Conservation (phyloP, 2,888 invertebrate genomes). For the Platynereis dumerilii region DNA sequence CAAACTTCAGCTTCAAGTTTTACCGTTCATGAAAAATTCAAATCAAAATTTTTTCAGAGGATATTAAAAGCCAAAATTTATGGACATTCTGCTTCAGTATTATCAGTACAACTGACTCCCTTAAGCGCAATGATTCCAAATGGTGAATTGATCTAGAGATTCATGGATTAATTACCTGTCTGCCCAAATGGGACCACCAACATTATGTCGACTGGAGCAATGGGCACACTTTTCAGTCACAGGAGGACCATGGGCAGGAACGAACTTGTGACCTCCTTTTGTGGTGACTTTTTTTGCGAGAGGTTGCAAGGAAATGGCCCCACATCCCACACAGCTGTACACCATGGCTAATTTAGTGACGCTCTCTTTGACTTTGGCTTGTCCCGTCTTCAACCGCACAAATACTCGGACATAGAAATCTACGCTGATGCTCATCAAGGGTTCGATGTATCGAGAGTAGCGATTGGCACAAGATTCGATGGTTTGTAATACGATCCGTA, state of each 20-base stretch:
- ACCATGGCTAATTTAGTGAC: constrained; percentile 83
- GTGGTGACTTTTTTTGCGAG: constrained; percentile 68
- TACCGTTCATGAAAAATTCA: too few species aligned
- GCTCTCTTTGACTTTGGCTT: constrained; percentile 79
- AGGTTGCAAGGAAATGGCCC: constrained; percentile 78
- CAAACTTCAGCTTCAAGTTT: too few species aligned
- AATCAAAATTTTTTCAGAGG: too few species aligned
- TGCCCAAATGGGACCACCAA: constrained; percentile 93
- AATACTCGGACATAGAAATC: constrained; percentile 97
- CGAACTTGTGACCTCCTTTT: constrained; percentile 68
- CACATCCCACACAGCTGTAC: constrained; percentile 90
- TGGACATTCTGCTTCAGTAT: too few species aligned
- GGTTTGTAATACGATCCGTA: constrained; percentile 89
- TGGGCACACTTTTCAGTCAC: constrained; percentile 75
- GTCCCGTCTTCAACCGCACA: constrained; percentile 82
- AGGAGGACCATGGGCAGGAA: constrained; percentile 74
- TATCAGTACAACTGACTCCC: too few species aligned
- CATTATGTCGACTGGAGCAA: constrained; percentile 68
- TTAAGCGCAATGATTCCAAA: too few species aligned
- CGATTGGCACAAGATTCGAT: constrained; percentile 92
- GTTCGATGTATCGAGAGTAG: constrained; percentile 90
- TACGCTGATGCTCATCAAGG: constrained; percentile 86
- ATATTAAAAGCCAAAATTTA: too few species aligned
- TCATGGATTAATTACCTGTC: too few species aligned
- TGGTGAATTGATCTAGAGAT: too few species aligned